These are phyloP conservation scores for Petrolisthes manimaculis DNA, from an alignment of 2,888 invertebrate species.

Conservation along the genomic window DNA sequence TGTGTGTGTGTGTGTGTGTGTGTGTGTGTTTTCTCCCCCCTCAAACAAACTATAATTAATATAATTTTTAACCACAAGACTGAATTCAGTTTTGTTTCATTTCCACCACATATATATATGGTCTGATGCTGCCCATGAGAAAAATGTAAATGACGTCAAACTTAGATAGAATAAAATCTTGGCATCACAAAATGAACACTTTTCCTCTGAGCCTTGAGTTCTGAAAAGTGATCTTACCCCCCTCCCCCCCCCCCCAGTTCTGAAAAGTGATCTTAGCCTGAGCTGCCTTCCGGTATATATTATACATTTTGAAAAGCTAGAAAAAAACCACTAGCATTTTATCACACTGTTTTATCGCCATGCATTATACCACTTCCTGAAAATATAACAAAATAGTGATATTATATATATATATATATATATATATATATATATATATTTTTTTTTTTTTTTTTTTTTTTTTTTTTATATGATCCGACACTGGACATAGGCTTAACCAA, in stretches of 20 bases:
- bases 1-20: slow-evolving; percentile 1
- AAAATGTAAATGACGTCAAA: no score
- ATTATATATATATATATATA: neutral
- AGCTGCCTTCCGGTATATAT: neutral
- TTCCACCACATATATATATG: no score
- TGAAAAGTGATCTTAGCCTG: neutral
- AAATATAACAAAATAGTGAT: neutral
- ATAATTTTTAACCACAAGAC: no score
- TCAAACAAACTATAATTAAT: no score
- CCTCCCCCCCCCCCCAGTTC: neutral
- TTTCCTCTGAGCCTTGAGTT: neutral
- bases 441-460: neutral
- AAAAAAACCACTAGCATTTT: neutral
- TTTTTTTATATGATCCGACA: no score
- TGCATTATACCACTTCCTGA: neutral
- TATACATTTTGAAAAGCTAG: neutral
- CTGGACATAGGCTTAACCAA: no score
- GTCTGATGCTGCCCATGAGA: no score
- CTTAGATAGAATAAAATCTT: no score
- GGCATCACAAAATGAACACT: neutral
- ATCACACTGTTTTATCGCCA: neutral
- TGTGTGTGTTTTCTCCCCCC: neutral
- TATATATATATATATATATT: neutral
- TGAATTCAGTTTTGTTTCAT: no score
- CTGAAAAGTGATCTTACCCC: neutral